These are phyloP conservation scores for Orthonyx spaldingii DNA, from an alignment of 2,113 vertebrate species.

Conservation along the genomic window DNA sequence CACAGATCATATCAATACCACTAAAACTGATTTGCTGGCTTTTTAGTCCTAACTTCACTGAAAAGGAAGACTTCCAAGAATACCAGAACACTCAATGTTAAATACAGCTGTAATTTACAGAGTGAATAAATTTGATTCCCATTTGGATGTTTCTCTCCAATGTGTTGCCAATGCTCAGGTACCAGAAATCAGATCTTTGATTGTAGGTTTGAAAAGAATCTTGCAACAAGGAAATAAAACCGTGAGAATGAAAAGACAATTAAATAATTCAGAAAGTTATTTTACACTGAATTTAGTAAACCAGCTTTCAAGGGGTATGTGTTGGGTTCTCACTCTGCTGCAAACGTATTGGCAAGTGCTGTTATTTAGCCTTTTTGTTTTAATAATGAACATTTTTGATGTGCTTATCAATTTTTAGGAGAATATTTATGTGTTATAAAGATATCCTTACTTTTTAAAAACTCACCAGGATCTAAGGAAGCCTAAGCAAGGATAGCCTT, in stretches of 20 bases:
- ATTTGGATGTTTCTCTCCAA: not conserved
- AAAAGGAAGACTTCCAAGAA: constrained; percentile 2
- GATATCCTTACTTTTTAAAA: not conserved
- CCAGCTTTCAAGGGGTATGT: not conserved
- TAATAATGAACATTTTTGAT: not conserved
- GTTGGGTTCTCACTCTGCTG: not conserved
- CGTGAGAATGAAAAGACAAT: not conserved
- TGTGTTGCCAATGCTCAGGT: not conserved
- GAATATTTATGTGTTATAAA: not conserved
- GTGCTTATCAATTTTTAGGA: not conserved
- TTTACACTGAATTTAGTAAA: not conserved
- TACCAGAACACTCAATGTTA: not conserved
- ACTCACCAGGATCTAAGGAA: not conserved
- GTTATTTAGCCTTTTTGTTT: not conserved
- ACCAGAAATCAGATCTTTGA: not conserved
- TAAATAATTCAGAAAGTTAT: not conserved
- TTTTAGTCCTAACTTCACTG: not conserved
- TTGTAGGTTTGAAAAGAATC: not conserved
- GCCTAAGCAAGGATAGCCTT: not conserved
- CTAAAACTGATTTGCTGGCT: not conserved
- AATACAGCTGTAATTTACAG: not conserved
- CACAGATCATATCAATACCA: not conserved
- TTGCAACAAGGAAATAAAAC: not conserved
- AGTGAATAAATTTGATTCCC: not conserved
- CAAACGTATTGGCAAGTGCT: not conserved